Evolutionary conservation across 2,113 vertebrate genomes (phyloP).

Genomic region (Odocoileus hemionus): DNA sequence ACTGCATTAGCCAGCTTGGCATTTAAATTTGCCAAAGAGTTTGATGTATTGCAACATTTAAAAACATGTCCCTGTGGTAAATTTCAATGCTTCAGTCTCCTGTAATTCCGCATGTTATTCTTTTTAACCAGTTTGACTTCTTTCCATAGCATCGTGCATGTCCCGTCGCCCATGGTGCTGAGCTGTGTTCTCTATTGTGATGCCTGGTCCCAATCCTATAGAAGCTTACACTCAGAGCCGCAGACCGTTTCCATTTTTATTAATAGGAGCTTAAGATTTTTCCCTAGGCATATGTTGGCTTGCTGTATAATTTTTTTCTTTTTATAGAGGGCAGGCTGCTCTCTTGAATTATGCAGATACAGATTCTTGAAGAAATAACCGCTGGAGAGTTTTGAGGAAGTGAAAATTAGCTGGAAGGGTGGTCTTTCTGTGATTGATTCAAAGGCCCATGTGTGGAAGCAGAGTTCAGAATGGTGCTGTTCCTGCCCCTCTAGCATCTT

Average conservation of each 20-base stretch:
- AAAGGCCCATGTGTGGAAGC: neutral
- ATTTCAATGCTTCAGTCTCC: neutral
- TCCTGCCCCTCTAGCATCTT: neutral
- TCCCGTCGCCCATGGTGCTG: neutral
- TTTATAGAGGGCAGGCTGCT: neutral
- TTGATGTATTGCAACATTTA: neutral
- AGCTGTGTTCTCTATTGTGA: neutral
- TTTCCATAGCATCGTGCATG: neutral
- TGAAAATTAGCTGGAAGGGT: neutral
- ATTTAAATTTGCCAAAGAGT: conserved; percentile 4
- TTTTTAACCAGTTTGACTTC: neutral
- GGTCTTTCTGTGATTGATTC: neutral
- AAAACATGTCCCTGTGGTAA: neutral
- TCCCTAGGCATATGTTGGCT: neutral
- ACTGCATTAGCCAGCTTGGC: neutral
- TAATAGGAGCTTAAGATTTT: conserved; percentile 1
- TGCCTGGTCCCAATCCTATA: neutral
- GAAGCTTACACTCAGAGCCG: neutral
- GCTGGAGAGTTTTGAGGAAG: neutral
- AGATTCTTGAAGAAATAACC: conserved; percentile 12
- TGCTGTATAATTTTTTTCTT: neutral
- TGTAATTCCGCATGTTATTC: neutral
- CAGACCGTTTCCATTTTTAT: neutral
- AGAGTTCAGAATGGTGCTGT: neutral
- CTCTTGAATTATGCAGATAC: neutral